A percentile compares a stretch with the other conserved stretches of the same genome.
phyloP scores from a whole-genome alignment of 2,888 invertebrate species.

The Argynnis bischoffii region DNA sequence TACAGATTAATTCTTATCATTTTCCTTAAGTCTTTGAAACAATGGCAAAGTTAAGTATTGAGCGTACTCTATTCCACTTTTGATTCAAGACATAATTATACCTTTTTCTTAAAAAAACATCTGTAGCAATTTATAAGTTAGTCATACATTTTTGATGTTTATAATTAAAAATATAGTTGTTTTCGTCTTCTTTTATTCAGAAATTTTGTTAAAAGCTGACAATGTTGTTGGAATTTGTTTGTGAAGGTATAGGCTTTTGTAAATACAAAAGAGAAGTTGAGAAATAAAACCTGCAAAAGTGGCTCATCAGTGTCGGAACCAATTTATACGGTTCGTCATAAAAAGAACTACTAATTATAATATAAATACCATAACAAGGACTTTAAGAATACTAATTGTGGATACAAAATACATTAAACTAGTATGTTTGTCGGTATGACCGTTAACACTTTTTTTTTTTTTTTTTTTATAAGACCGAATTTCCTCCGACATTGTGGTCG shows the following conservation, averaged over 20 bases:
- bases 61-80: too few relatives aligned
- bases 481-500: too few relatives aligned
- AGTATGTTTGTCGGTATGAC: too few relatives aligned
- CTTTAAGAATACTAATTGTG: too few relatives aligned
- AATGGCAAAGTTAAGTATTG: too few relatives aligned
- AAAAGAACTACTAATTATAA: slow-evolving; percentile 1
- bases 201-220: slow-evolving; percentile 7
- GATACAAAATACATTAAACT: too few relatives aligned
- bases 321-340: background rate
- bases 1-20: too few relatives aligned
- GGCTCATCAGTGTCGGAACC: background rate
- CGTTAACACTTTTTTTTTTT: too few relatives aligned
- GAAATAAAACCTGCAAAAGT: background rate
- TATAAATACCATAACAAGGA: background rate
- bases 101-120: background rate
- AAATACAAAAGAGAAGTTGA: background rate
- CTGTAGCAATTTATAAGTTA: slow-evolving; percentile 3
- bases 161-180: slow-evolving; percentile 15
- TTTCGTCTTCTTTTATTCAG: slow-evolving; percentile 2
- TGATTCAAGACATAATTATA: too few relatives aligned
- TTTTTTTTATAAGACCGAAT: too few relatives aligned
- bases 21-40: too few relatives aligned
- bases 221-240: background rate
- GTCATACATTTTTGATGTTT: background rate
- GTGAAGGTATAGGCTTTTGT: slow-evolving; percentile 1